Base-by-base conservation (phyloP, 2,113 vertebrate species). In the Pelusios castaneus region DNA sequence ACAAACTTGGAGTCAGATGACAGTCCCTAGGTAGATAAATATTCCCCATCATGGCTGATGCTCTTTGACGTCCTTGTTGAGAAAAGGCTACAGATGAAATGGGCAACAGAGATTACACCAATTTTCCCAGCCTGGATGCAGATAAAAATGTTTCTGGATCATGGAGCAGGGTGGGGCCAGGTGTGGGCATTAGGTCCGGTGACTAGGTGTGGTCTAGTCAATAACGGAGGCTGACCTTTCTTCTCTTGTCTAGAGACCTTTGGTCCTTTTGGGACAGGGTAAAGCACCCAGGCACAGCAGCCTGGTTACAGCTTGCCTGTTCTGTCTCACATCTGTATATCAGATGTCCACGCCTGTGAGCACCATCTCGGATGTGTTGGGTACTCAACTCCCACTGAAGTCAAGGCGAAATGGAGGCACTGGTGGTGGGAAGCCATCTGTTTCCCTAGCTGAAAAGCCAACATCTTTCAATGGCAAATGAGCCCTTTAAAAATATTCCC, bases 21-120 rank as follows among this genome's bases (percentile, higher is more conserved):
- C 56, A 45, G 24, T 13, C 76, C 41, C 13, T 81, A 13, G 5
- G 14, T 11, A 2, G 13, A 80, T 14, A 47, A 73, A 21, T 3
- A 41, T n/a, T 29, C 58, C 41, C 80, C 60, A 0, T 49, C 14
- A 4, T 0, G 0, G 45, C 45, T 47, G 19, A 16, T 0, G 1
- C 6, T 6, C 14, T 58, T 34, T 9, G 60, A 13, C 21, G 31
- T 2, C 21, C 38, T 67, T n/a, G 63, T n/a, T 38, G 67, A 70
- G 67, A 70, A 70, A 70, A 22, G 9, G n/a, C 19, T n/a, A 38
- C 19, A 7, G 17, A 38, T 19, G 19, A 70, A 21, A n/a, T 22
- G 4, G 67, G n/a, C 67, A 17, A 38, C n/a, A 19, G 67, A 70
- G 21, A 38, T 38, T 4, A 70, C n/a, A 38, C n/a, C n/a, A 38